Conservation (phyloP, 2,797 vertebrate genomes). For the Anguilla pacifica region DNA sequence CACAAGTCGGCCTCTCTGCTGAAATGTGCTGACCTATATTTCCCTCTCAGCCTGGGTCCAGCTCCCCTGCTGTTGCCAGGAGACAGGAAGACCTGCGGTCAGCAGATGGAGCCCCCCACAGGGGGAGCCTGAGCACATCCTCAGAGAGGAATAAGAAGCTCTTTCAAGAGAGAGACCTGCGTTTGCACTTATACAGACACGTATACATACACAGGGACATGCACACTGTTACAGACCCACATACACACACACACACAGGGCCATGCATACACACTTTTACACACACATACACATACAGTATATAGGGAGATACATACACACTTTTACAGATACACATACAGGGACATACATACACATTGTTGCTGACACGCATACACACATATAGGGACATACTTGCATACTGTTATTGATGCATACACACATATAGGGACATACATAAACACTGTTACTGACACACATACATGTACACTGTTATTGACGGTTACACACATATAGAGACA, state of each 20-base stretch:
- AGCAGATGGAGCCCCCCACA: neutral
- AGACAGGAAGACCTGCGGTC: constrained; percentile 7
- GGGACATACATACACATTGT: too few relatives aligned
- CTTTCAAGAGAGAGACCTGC: neutral
- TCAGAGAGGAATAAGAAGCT: neutral
- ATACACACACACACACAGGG: too few relatives aligned
- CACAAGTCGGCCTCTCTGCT: neutral
- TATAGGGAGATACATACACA: neutral
- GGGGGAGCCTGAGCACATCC: neutral
- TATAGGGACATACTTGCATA: too few relatives aligned
- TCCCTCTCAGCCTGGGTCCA: neutral
- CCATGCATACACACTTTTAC: too few relatives aligned
- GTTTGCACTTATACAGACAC: neutral
- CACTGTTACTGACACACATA: too few relatives aligned
- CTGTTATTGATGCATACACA: too few relatives aligned
- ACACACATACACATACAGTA: neutral
- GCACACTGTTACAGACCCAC: too few relatives aligned
- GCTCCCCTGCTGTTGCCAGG: constrained; percentile 9
- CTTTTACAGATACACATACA: too few relatives aligned
- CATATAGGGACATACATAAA: too few relatives aligned
- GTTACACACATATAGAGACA: too few relatives aligned
- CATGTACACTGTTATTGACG: too few relatives aligned
- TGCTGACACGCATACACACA: too few relatives aligned
- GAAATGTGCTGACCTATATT: neutral
- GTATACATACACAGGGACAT: neutral